Percentiles rank a stretch among this genome's conserved stretches.
Conservation (phyloP, 2,888 invertebrate species). For the Sminthurinus aureus region DNA sequence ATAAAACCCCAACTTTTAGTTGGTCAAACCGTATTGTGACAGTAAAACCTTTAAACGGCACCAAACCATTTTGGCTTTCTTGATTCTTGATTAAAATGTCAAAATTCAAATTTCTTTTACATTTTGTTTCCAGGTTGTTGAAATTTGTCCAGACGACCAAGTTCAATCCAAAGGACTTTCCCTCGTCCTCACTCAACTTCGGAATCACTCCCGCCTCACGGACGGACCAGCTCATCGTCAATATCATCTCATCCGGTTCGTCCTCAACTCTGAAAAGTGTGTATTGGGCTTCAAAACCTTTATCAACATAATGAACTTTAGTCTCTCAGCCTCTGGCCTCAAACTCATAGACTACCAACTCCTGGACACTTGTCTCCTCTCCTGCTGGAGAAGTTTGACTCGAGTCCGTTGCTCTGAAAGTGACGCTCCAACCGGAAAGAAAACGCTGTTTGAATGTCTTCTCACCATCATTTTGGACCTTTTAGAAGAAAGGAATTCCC, state of each 20-base stretch:
- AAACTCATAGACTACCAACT: slow-evolving; percentile 57
- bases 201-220: slow-evolving; percentile 55
- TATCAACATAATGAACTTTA: slow-evolving; percentile 52
- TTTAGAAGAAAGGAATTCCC: slow-evolving; percentile 53
- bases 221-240: slow-evolving; percentile 50
- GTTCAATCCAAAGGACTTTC: slow-evolving; percentile 56
- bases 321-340: slow-evolving; percentile 52
- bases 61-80: no score
- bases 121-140: slow-evolving; percentile 53
- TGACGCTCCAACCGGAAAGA: slow-evolving; percentile 55
- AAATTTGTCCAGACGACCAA: slow-evolving; percentile 56
- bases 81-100: no score
- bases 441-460: slow-evolving; percentile 56
- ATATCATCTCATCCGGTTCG: slow-evolving; percentile 57
- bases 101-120: no score
- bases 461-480: slow-evolving; percentile 55
- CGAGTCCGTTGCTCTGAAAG: slow-evolving; percentile 50
- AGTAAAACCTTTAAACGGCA: no score
- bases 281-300: slow-evolving; percentile 58
- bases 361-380: slow-evolving; percentile 52
- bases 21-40: no score
- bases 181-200: slow-evolving; percentile 55
- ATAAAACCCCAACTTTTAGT: no score
- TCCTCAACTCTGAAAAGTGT: slow-evolving; percentile 53
- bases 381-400: slow-evolving; percentile 53